These are phyloP conservation scores for Temnothorax unifasciatus DNA, from an alignment of 2,888 invertebrate genomes.

Conservation along the genomic window DNA sequence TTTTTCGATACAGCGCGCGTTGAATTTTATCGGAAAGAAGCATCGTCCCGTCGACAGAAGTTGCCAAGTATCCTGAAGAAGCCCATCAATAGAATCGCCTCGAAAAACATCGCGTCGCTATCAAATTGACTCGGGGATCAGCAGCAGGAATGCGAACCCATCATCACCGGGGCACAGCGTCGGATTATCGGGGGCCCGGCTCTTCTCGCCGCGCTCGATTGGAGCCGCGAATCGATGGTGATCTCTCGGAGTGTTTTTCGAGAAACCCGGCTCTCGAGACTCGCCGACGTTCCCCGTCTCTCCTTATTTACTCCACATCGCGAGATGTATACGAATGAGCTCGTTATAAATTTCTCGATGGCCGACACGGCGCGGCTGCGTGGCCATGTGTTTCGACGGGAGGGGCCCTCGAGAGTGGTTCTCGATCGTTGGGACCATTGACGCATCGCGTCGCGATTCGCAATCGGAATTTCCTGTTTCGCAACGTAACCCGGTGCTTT, in stretches of 20 bases:
- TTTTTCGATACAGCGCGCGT: constrained; percentile 12
- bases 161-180: constrained; percentile 62
- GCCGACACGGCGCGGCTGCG: background rate
- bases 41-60: constrained; percentile 1
- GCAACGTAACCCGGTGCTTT: constrained; percentile 8
- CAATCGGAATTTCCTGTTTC: constrained; percentile 58
- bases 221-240: constrained; percentile 55
- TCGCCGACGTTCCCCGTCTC: background rate
- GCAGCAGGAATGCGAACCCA: constrained; percentile 64
- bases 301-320: constrained; percentile 47
- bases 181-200: constrained; percentile 48
- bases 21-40: constrained; percentile 26
- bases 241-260: constrained; percentile 47
- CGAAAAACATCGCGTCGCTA: constrained; percentile 36
- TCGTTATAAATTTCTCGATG: constrained; percentile 49
- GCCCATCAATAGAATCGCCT: constrained; percentile 43
- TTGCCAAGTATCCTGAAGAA: constrained; percentile 1
- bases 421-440: background rate
- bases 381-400: constrained; percentile 31
- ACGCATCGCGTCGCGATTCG: constrained; percentile 33
- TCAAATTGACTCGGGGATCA: constrained; percentile 57
- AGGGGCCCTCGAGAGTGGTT: constrained; percentile 26
- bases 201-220: constrained; percentile 53
- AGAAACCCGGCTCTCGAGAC: constrained; percentile 13
- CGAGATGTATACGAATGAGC: constrained; percentile 55